Evolutionary conservation across 2,888 invertebrate species (phyloP).

Genomic region (Himalopsyche japonica): DNA sequence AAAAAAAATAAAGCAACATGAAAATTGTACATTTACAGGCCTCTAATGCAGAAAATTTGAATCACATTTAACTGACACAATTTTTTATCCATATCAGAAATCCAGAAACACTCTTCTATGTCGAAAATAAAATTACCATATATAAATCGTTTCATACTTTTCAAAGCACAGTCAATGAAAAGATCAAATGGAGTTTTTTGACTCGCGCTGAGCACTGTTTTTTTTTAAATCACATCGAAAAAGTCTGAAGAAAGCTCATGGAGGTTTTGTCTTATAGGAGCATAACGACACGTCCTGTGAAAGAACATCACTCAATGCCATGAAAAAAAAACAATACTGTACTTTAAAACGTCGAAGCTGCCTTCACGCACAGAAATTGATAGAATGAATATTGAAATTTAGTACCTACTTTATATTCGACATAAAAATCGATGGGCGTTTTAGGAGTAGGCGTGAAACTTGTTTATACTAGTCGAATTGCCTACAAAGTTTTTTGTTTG

Average conservation of each 20-base stretch:
- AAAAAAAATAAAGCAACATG: too few relatives aligned
- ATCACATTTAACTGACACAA: background rate
- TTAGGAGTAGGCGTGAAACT: too few relatives aligned
- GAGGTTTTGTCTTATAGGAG: background rate
- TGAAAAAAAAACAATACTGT: background rate
- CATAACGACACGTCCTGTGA: background rate
- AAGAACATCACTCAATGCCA: background rate
- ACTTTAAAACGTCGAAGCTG: background rate
- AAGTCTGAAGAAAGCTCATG: background rate
- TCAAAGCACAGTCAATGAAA: background rate
- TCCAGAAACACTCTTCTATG: background rate
- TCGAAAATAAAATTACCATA: background rate
- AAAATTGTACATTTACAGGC: too few relatives aligned
- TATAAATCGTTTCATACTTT: background rate
- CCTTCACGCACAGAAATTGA: background rate
- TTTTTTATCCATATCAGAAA: background rate
- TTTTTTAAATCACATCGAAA: background rate
- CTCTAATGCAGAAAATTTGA: too few relatives aligned
- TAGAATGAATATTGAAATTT: background rate
- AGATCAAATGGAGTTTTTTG: background rate
- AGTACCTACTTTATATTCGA: background rate
- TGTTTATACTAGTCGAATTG: too few relatives aligned
- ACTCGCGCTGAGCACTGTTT: background rate
- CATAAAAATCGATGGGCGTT: too few relatives aligned
- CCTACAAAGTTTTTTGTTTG: too few relatives aligned